Evolutionary conservation across 2,113 vertebrate genomes (phyloP).

Genomic region (Psettodes erumei): DNA sequence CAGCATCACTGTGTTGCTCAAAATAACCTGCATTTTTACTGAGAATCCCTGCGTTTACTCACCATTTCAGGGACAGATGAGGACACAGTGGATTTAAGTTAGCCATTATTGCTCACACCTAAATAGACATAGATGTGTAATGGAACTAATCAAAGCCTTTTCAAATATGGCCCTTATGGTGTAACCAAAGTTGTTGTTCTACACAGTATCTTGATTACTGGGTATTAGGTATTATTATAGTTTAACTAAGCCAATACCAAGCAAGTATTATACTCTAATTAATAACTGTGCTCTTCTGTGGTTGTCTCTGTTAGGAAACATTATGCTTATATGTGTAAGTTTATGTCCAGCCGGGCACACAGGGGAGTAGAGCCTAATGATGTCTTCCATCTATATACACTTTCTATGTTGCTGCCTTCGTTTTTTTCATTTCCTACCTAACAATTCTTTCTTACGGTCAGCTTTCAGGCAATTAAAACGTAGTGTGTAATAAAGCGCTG

Average conservation of each 20-base stretch:
- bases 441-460: not conserved
- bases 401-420: not conserved
- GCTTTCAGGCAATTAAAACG: slow-evolving; percentile 38
- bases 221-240: not conserved
- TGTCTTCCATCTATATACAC: slow-evolving; percentile 5
- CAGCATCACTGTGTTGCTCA: not conserved
- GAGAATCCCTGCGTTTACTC: not conserved
- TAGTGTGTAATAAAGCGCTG: slow-evolving; percentile 40
- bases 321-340: slow-evolving; percentile 4
- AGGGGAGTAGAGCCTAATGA: slow-evolving; percentile 30
- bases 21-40: not conserved
- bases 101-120: not conserved
- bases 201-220: not conserved
- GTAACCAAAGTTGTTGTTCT: not conserved
- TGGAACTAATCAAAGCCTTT: not conserved
- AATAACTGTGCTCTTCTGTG: slow-evolving; percentile 3
- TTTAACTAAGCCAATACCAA: not conserved
- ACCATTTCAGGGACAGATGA: not conserved
- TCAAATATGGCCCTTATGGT: not conserved
- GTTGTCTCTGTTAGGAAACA: not conserved
- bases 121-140: not conserved
- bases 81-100: not conserved
- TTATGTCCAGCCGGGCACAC: not conserved
- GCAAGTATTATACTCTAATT: not conserved
- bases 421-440: slow-evolving; percentile 32